Evolutionary conservation across 2,113 vertebrate genomes (phyloP).

Genomic region (Sarotherodon lohbergeri): DNA sequence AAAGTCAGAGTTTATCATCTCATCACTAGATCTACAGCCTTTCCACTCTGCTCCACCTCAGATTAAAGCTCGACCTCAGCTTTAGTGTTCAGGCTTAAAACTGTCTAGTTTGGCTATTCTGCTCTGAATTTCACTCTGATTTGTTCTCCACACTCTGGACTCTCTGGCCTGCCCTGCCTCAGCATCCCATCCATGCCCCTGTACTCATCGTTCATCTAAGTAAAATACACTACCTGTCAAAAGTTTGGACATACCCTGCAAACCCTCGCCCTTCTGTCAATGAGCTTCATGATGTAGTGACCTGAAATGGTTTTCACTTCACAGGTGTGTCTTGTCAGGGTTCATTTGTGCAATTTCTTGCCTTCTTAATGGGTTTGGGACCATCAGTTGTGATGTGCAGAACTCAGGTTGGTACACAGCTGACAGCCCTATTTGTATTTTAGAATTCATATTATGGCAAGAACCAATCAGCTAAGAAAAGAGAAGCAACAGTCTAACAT

Average conservation of each 20-base stretch:
- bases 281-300: background rate
- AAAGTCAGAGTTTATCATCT: background rate
- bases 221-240: background rate
- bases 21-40: background rate
- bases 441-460: background rate
- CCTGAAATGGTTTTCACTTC: background rate
- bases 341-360: background rate
- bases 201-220: background rate
- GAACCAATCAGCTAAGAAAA: background rate
- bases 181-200: background rate
- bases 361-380: background rate
- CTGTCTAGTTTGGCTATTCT: background rate
- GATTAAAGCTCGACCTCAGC: background rate
- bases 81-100: background rate
- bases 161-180: background rate
- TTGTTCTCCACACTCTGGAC: background rate
- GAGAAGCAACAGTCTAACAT: background rate
- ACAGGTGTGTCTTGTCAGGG: background rate
- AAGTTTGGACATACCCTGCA: background rate
- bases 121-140: background rate
- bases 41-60: background rate
- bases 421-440: background rate
- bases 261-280: background rate
- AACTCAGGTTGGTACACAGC: background rate
- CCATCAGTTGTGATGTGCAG: background rate